Conservation (phyloP, 2,888 invertebrate species). For the Pheosia gnoma region DNA sequence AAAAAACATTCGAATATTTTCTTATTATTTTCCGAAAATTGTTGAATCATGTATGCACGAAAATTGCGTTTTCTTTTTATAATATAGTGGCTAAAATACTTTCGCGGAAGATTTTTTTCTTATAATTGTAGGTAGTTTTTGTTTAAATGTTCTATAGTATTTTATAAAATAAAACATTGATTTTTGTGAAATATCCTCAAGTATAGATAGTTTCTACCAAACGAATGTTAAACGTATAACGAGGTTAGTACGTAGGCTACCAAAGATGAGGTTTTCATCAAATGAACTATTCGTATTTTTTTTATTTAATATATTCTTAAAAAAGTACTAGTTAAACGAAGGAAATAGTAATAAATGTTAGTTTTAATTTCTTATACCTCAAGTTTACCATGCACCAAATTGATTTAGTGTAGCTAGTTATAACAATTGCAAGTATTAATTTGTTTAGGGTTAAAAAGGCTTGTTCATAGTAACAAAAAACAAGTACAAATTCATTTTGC, state of each 20-base stretch:
- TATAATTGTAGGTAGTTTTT: background rate
- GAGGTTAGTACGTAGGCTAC: slow-evolving; percentile 66
- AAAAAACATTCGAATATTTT: background rate
- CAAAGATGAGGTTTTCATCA: slow-evolving; percentile 82
- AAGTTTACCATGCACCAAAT: slow-evolving; percentile 83
- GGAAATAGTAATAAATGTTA: slow-evolving; percentile 37
- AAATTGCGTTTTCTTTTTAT: background rate
- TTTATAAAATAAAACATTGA: background rate
- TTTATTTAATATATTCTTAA: slow-evolving; percentile 67
- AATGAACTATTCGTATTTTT: slow-evolving; percentile 74
- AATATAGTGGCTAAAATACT: background rate
- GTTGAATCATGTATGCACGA: background rate
- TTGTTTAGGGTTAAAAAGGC: slow-evolving; percentile 47
- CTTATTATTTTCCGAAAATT: background rate
- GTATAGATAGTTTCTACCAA: slow-evolving; percentile 53
- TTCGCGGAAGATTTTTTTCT: background rate
- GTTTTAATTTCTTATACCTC: slow-evolving; percentile 70
- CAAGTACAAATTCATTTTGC: slow-evolving; percentile 34
- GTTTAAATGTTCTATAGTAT: background rate
- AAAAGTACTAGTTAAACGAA: slow-evolving; percentile 42
- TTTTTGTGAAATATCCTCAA: slow-evolving; percentile 10
- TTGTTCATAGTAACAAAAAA: slow-evolving; percentile 48
- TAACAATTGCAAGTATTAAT: slow-evolving; percentile 70
- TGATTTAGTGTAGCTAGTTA: slow-evolving; percentile 68
- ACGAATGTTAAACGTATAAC: slow-evolving; percentile 63